These are phyloP conservation scores for Hermaeophaga mercurialis DNA, from an alignment of 2,888 invertebrate genomes.

Conservation along the genomic window DNA sequence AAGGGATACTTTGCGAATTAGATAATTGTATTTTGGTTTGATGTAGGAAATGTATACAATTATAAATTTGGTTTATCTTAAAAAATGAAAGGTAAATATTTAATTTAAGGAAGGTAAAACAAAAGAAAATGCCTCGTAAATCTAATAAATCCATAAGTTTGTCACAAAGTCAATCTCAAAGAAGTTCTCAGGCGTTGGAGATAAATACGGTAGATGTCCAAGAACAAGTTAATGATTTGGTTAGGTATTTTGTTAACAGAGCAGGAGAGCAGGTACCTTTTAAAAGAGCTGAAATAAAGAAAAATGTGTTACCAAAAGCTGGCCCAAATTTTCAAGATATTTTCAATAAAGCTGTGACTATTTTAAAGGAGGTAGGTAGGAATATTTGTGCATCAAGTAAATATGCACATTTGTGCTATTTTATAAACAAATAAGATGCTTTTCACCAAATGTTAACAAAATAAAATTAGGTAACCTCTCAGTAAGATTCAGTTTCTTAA, in stretches of 20 bases:
- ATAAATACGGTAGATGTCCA: conserved; percentile 26
- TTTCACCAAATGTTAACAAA: too few relatives aligned
- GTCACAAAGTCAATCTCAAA: background rate
- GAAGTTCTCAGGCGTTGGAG: background rate
- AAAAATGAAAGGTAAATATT: too few relatives aligned
- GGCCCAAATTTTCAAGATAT: conserved; percentile 41
- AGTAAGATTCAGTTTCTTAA: too few relatives aligned
- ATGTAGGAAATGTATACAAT: too few relatives aligned
- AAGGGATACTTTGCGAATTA: too few relatives aligned
- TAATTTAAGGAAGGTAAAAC: too few relatives aligned
- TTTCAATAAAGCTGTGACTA: conserved; percentile 34
- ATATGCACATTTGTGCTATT: too few relatives aligned
- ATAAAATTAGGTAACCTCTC: too few relatives aligned
- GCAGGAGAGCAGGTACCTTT: conserved; percentile 41
- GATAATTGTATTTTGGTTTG: too few relatives aligned
- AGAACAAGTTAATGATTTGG: conserved; percentile 42
- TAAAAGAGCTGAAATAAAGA: conserved; percentile 42
- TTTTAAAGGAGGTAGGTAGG: conserved; percentile 43
- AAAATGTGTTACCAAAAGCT: conserved; percentile 39
- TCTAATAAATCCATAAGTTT: background rate
- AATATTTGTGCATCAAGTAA: too few relatives aligned
- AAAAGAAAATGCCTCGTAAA: background rate
- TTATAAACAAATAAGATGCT: too few relatives aligned
- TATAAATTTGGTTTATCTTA: too few relatives aligned
- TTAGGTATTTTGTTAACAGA: conserved; percentile 44